Evolutionary conservation across 2,888 invertebrate genomes (phyloP), one percentile per base, ranked within the genome.

Genomic region (Automeris io): DNA sequence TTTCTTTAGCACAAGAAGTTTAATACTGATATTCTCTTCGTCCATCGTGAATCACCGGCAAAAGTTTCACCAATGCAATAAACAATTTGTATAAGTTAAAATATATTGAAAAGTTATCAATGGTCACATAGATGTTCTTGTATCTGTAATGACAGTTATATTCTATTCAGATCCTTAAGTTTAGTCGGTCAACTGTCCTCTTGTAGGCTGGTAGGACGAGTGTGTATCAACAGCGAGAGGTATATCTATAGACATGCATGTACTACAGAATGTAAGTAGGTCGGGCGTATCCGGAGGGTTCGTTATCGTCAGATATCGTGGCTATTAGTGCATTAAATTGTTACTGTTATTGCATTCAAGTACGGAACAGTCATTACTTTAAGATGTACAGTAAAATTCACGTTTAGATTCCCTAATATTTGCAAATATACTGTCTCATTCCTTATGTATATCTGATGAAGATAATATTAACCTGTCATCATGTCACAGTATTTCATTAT

Each of bases 211-310:
- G 56, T 51, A 47, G 57, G 60, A 55, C 51, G 49, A 61, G 48
- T 51, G 46, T 49, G 45, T 51, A 47, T 48, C 49, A 35, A 29
- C 47, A 43, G 42, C 47, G 49, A 45, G n/a, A 49, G 53, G 3
- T 16, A 9, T 29, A 16, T n/a, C 29, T 16, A 29, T 29, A 29
- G 16, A 33, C 18, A 21, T 29, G 16, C 16, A n/a, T 29, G 16
- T 29, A 25, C n/a, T n/a, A n/a, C n/a, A n/a, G 33, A 18, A 9
- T 29, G 32, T 37, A 79, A 72, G 63, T 79, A 57, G 82, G 80
- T 72, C 80, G 71, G 64, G 65, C 66, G 71, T 78, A 71, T 77
- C 78, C 75, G 79, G 76, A 73, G 71, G 61, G 67, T 56, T 55
- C 37, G 58, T 62, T 71, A 70, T 74, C 68, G 53, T 56, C 47